Conservation (phyloP, 1,140 invertebrate genomes). For the Hycleus phaleratus region DNA sequence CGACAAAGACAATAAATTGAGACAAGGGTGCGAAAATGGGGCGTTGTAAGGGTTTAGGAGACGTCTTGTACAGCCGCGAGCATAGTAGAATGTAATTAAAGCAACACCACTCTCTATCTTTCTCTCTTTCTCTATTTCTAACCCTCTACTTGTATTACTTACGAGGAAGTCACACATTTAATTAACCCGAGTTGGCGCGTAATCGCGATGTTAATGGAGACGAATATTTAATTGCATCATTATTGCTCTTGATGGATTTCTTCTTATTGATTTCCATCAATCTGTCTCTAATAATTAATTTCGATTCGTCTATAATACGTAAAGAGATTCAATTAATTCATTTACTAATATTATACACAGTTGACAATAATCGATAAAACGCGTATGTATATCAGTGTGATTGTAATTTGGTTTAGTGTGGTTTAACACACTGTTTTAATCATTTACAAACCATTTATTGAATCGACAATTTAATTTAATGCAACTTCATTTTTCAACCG, state of each 20-base stretch:
- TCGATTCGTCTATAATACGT: background rate
- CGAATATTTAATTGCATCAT: conserved; percentile 36
- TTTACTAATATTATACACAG: too few relatives aligned
- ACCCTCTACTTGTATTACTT: background rate
- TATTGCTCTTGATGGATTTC: conserved; percentile 24
- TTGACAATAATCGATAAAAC: too few relatives aligned
- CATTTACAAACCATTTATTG: too few relatives aligned
- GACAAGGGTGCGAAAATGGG: conserved; percentile 17
- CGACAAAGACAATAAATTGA: conserved; percentile 1
- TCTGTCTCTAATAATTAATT: background rate
- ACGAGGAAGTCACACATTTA: conserved; percentile 28
- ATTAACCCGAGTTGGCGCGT: conserved; percentile 26
- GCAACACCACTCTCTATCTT: conserved; percentile 6
- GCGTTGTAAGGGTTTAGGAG: conserved; percentile 10
- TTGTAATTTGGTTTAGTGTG: too few relatives aligned
- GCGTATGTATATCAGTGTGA: too few relatives aligned
- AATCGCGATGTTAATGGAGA: conserved; percentile 36
- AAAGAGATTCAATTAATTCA: too few relatives aligned
- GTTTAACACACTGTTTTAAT: too few relatives aligned
- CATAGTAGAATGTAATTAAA: conserved; percentile 27
- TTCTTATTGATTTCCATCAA: conserved; percentile 1
- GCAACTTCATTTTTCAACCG: too few relatives aligned
- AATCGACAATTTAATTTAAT: too few relatives aligned
- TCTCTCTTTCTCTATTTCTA: too few relatives aligned
- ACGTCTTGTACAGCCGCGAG: conserved; percentile 19